These are phyloP conservation scores for Podargus strigoides DNA, from an alignment of 2,797 vertebrate species.

Conservation along the genomic window DNA sequence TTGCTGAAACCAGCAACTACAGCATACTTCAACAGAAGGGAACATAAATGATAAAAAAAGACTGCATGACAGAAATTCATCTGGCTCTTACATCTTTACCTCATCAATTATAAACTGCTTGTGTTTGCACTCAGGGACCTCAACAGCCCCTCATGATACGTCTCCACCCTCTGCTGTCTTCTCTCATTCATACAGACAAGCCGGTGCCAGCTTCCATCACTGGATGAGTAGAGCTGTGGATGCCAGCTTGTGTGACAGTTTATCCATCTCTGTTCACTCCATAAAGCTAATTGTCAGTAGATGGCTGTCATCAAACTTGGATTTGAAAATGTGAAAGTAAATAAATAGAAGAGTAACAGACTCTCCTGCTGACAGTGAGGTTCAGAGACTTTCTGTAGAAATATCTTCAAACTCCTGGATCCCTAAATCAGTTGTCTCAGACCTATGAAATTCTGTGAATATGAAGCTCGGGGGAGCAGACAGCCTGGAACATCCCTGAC, in stretches of 20 bases:
- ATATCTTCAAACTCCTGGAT: not conserved
- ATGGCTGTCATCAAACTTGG: not conserved
- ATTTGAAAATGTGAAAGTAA: not conserved
- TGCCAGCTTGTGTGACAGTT: conserved; percentile 24
- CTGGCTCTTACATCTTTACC: not conserved
- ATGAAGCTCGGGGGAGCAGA: not conserved
- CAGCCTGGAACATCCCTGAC: not conserved
- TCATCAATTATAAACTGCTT: conserved; percentile 23
- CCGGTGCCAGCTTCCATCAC: conserved; percentile 16
- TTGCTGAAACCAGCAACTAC: not conserved
- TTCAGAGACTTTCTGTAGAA: not conserved
- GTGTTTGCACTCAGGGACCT: not conserved
- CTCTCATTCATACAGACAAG: not conserved
- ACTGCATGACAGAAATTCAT: not conserved
- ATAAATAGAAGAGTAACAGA: not conserved
- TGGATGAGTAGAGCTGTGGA: not conserved
- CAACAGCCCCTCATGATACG: not conserved
- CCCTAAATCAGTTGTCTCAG: not conserved
- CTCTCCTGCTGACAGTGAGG: not conserved
- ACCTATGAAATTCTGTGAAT: not conserved
- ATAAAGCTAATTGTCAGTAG: not conserved
- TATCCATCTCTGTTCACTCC: not conserved
- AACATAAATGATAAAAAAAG: not conserved
- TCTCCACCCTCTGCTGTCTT: not conserved
- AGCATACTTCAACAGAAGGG: fast-evolving